Evolutionary conservation across 2,888 invertebrate species (phyloP), one percentile per base, ranked within the genome.

Genomic region (Leptinotarsa haldemani): DNA sequence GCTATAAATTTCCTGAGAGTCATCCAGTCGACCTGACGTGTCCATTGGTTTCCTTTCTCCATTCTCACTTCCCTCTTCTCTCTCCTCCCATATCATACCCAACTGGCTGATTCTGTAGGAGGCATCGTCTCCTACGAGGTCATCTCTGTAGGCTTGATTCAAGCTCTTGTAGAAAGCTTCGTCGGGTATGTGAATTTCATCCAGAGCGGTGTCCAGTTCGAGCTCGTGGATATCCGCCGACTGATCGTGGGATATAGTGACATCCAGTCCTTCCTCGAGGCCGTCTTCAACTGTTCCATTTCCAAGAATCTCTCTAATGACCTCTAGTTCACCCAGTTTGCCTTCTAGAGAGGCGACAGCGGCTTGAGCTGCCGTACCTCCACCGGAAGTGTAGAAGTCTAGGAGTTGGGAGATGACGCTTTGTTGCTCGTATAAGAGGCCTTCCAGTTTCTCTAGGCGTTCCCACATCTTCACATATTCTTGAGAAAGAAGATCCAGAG

Each of bases 391-490:
- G 85, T 94, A 94, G 87, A 94, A 93, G 85, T 94, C 94, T 84
- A 97, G 91, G 83, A 97, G 89, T 85, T 96, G 96, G 69, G 94
- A 92, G 82, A 97, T 96, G 61, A 97, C 96, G 81, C 94, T 94
- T 86, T 97, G 97, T 86, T 97, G 97, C 85, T 97, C 96, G 86
- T 94, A 92, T 3, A 97, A 91, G 75, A 97, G 90, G 25, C 94
- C 92, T 86, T 97, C 97, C 46, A 97, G 89, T 86, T 96, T 95
- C 84, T 97, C 97, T 75, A 97, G 89, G 63, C 96, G 90, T 84
- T 95, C 95, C 96, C 97, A 97, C 94, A 97, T 97, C 86, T 95
- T 94, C 69, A 96, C 94, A 84, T 97, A 97, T 86, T 97, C 97
- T 84, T 95, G 95, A 53, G 96, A 96, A 48, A 97, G 91, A 69